Evolutionary conservation across 2,113 vertebrate species (phyloP).

Genomic region (Nycticebus coucang): DNA sequence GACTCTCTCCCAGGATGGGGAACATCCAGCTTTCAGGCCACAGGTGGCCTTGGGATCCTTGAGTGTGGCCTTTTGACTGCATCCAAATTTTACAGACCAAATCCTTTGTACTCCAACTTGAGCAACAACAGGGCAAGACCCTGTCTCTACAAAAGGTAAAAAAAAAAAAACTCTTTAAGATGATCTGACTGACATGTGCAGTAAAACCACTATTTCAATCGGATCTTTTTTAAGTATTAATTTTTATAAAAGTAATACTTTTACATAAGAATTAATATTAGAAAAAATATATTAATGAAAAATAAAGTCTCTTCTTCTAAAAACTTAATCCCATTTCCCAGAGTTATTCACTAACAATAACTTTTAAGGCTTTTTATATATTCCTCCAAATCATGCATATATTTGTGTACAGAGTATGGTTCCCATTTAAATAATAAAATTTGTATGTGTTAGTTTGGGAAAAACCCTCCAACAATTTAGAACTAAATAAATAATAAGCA

Average conservation of each 20-base stretch:
- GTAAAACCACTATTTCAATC: neutral
- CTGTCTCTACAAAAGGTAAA: too few relatives aligned
- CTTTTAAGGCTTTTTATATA: neutral
- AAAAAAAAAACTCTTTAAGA: neutral
- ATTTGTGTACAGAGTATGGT: neutral
- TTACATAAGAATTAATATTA: neutral
- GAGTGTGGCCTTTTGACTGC: too few relatives aligned
- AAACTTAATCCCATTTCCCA: neutral
- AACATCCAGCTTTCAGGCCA: too few relatives aligned
- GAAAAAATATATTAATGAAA: neutral
- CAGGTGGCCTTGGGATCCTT: too few relatives aligned
- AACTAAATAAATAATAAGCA: neutral
- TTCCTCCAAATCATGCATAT: neutral
- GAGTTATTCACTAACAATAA: neutral
- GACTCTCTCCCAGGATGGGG: neutral
- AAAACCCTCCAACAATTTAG: neutral
- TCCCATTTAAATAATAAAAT: neutral
- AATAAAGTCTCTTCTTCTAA: neutral
- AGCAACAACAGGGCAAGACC: too few relatives aligned
- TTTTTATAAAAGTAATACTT: neutral
- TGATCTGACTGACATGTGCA: neutral
- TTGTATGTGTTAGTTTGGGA: neutral
- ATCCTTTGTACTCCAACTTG: too few relatives aligned
- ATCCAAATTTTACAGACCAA: too few relatives aligned
- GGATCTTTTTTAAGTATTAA: neutral